Conservation (phyloP, 2,113 vertebrate genomes). For the Python bivittatus region DNA sequence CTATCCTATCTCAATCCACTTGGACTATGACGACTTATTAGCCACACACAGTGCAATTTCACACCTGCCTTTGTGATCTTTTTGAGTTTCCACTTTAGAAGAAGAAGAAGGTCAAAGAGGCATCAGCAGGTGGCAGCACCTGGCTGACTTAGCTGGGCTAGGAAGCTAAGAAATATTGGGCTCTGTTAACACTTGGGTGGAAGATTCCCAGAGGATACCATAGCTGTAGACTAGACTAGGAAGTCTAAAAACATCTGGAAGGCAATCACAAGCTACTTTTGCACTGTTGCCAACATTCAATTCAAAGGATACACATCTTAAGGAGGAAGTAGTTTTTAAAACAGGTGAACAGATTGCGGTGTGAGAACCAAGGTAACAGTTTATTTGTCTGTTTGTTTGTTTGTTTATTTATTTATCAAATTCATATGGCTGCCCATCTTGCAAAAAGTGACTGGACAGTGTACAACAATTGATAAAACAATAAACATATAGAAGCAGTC, state of each 20-base stretch:
- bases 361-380: neutral
- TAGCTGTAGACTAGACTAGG: neutral
- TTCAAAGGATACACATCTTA: neutral
- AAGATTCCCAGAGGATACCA: neutral
- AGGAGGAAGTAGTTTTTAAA: neutral
- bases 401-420: too few species aligned
- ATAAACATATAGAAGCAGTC: too few species aligned
- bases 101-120: neutral
- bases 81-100: neutral
- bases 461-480: too few species aligned
- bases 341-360: neutral
- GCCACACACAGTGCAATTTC: neutral
- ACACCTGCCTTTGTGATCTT: neutral
- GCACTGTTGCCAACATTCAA: neutral
- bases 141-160: neutral
- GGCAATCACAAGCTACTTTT: neutral
- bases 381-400: too few species aligned
- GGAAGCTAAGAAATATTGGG: neutral
- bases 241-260: neutral
- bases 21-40: neutral
- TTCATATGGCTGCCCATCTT: too few species aligned
- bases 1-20: too few species aligned
- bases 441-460: too few species aligned
- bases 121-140: neutral
- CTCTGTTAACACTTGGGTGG: neutral